Conservation (phyloP, 2,797 vertebrate genomes). For the Catharus ustulatus region DNA sequence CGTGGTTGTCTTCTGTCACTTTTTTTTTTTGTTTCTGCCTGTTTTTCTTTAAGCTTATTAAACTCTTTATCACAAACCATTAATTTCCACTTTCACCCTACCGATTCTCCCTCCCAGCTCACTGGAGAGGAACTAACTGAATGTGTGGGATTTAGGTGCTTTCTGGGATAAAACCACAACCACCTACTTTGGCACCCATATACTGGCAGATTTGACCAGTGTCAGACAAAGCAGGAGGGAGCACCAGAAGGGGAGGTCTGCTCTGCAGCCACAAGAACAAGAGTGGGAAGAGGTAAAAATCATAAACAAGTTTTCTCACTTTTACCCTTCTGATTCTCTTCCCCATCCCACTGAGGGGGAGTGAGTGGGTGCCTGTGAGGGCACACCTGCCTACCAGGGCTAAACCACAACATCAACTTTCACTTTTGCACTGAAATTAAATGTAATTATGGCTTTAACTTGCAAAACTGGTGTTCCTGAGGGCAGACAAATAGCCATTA, state of each 20-base stretch:
- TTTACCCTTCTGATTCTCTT: not conserved
- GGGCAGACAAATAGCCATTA: not conserved
- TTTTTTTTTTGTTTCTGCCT: not conserved
- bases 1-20: fast-evolving
- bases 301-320: not conserved
- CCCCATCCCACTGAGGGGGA: not conserved
- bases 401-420: not conserved
- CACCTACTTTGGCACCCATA: not conserved
- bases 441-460: not conserved
- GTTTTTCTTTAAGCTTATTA: not conserved
- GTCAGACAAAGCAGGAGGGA: not conserved
- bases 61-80: not conserved
- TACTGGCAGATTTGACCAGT: fast-evolving
- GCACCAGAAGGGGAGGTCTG: not conserved
- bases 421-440: not conserved
- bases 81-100: not conserved
- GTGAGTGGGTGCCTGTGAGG: fast-evolving
- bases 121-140: fast-evolving
- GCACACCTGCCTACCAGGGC: not conserved
- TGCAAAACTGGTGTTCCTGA: not conserved
- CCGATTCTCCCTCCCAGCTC: not conserved
- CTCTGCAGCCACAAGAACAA: not conserved
- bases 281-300: not conserved
- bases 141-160: not conserved
- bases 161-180: not conserved